Evolutionary conservation across 1,140 invertebrate genomes (phyloP), one percentile per base, ranked within the genome.

Genomic region (Belonocnema kinseyi): DNA sequence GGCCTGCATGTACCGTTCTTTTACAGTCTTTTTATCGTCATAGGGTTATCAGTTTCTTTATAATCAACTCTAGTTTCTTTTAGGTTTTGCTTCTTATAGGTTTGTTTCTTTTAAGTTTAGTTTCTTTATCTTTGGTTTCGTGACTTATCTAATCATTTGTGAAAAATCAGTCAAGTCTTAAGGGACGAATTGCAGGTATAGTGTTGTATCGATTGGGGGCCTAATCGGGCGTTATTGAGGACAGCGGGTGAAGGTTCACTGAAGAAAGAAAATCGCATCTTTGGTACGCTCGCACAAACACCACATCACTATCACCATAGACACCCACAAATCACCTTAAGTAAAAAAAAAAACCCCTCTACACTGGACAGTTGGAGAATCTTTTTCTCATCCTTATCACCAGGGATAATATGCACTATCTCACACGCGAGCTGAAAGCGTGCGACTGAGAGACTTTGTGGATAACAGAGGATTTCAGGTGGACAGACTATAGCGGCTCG

Each of bases 401-500:
- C 71, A 76, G 19, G 52, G 74, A 72, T 46, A 72, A 61, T 74
- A 50, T 74, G 54, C 50, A 26, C 21, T 3, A 40, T 73, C 51
- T 52, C 72, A 26, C 13, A 4, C 26, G 33, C 16, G 16, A 66
- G n/a, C 58, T 33, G 12, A 33, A 33, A 66, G 40, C 61, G 61
- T 4, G 12, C 61, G 26, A 66, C 16, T 66, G 61, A 46, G 7
- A 66, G 61, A 66, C 26, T 66, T 66, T 13, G 61, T 66, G 61
- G 61, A 66, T 66, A 66, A 66, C 61, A 40, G 61, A 66, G 61
- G 61, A 53, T 53, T 71, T 74, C 75, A 79, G 70, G 56, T 61
- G 75, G 56, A 75, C 52, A 70, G 50, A 74, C 71, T 83, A 80
- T 81, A 73, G 82, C 52, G 70, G 77, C 74, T 82, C 81, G 80